Base-by-base conservation (phyloP, 2,797 vertebrate species). In the Peromyscus aztecus region DNA sequence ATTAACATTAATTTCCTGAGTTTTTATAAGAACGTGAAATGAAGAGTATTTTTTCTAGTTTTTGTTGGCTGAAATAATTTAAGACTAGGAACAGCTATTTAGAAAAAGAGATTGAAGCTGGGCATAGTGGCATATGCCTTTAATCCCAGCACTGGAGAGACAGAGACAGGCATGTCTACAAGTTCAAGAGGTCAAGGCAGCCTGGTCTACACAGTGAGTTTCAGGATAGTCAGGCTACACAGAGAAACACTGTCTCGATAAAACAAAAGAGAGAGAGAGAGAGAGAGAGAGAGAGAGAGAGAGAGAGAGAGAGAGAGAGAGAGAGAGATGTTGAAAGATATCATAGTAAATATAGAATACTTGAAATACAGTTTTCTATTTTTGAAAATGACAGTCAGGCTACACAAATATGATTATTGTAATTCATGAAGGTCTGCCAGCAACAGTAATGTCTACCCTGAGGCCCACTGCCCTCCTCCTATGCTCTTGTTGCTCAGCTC, bases 401-500 rank as follows among this genome's bases (percentile, higher is more conserved):
- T 78, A 9, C 8, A 77, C 37, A 77, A 63, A 55, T 34, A 9
- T 40, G 84, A 57, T 4, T 6, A n/a, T 75, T 4, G 14, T 11
- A 24, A 29, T 31, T 46, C 11, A 1, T 10, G 24, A 81, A 19
- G 9, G 0, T 52, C 11, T 49, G 23, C 37, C 24, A 69, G 46
- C n/a, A n/a, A 17, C 3, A 3, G 4, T 4, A 14, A 40, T 19
- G 17, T 46, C 65, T 10, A 5, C 2, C n/a, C 4, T 11, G 4
- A 57, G 2, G 2, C 8, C 2, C 12, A 52, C 0, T 43, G 37
- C 3, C 16, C 49, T 75, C 52, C n/a, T 34, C 2, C 17, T 16
- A 7, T 4, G 1, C 3, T 29, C 4, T 4, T n/a, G 3, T 67
- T 49, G 6, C 16, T 4, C 31, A 4, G 9, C 2, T 59, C 12